Evolutionary conservation across 1,140 invertebrate species (phyloP), one percentile per base, ranked within the genome.

Genomic region (Mercenaria mercenaria): DNA sequence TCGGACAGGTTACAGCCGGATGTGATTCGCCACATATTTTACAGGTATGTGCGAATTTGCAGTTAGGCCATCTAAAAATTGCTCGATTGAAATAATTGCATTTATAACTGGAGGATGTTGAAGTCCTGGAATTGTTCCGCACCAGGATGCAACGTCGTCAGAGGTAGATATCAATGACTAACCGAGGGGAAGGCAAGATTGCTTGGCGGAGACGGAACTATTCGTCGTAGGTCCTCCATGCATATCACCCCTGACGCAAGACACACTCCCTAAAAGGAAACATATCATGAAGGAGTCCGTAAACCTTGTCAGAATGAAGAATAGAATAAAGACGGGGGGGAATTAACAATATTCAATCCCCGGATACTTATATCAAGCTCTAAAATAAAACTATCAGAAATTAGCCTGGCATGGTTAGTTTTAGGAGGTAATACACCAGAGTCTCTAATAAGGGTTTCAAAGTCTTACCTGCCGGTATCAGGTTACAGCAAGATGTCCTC

Each of bases 171-270:
- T n/a, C n/a, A n/a, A n/a, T n/a, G n/a, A n/a, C n/a, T n/a, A n/a
- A n/a, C n/a, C n/a, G n/a, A n/a, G n/a, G n/a, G n/a, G n/a, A n/a
- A 37, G 72, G 72, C 20, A 20, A 8, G 8, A 39, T n/a, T n/a
- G n/a, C n/a, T n/a, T n/a, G n/a, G n/a, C n/a, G n/a, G n/a, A n/a
- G n/a, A n/a, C n/a, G n/a, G n/a, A n/a, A 79, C 26, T 79, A 39
- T 52, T 79, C 76, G 26, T 79, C 76, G 47, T 79, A 79, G 47
- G 47, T 79, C 18, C 26, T 6, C 76, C 76, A 79, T 47, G 76
- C 26, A 29, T 79, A 32, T 26, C 76, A n/a, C 76, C 43, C 39
- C 43, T 79, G 76, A 41, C 76, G 39, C 26, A 10, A 3, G 10
- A 39, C 76, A 43, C 39, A 43, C 20, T 79, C 76, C 10, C 39